Evolutionary conservation across 2,797 vertebrate species (phyloP).

Genomic region (Nannoperca australis): DNA sequence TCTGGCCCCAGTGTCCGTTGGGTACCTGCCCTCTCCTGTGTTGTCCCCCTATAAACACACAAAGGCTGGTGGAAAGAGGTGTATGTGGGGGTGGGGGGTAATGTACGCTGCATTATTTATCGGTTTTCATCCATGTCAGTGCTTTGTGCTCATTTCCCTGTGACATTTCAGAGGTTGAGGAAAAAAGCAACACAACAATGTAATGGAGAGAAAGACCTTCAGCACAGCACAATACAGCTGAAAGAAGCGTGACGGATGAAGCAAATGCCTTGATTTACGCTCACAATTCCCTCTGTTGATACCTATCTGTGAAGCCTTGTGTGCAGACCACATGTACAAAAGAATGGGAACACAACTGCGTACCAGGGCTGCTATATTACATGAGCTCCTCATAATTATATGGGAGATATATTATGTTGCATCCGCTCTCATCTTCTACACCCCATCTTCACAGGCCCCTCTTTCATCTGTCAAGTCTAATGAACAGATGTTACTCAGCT

Average conservation of each 20-base stretch:
- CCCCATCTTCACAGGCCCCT: conserved; percentile 59
- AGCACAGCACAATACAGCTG: conserved; percentile 61
- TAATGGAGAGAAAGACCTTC: conserved; percentile 80
- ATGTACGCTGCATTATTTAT: conserved; percentile 82
- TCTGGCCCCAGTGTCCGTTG: conserved; percentile 22
- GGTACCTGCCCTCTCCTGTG: conserved; percentile 36
- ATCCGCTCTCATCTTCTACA: conserved; percentile 48
- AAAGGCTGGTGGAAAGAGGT: conserved; percentile 26
- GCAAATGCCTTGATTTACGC: conserved; percentile 75
- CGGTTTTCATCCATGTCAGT: conserved; percentile 75
- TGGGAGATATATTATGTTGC: conserved; percentile 55
- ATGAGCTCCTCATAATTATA: conserved; percentile 51
- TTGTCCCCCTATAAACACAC: conserved; percentile 49
- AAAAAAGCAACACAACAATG: conserved; percentile 75
- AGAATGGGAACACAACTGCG: conserved; percentile 36
- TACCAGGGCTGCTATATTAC: conserved; percentile 11
- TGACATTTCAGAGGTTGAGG: conserved; percentile 80
- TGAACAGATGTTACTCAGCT: conserved; percentile 89
- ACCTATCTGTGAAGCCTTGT: conserved; percentile 49
- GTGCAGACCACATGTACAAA: conserved; percentile 52
- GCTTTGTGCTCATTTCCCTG: conserved; percentile 74
- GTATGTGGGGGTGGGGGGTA: conserved; percentile 37
- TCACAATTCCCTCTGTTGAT: conserved; percentile 46
- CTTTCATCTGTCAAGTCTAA: conserved; percentile 87
- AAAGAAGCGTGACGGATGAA: conserved; percentile 72